Base-by-base conservation (phyloP, 2,113 vertebrate genomes). In the Capreolus pygargus region DNA sequence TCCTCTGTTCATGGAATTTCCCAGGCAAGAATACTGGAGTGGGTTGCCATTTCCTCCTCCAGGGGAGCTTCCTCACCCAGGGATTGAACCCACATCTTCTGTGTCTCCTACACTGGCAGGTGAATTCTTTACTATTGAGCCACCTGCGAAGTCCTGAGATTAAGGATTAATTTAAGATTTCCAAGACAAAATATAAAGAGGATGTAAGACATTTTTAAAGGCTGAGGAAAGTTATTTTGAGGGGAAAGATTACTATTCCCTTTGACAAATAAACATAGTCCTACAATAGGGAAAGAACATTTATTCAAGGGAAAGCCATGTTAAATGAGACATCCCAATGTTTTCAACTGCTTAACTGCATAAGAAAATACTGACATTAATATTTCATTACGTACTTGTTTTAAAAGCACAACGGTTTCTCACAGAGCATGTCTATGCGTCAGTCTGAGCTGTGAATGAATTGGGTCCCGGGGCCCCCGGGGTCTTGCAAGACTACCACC, bases 151-250 rank as follows among this genome's bases (percentile, higher is more conserved):
- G n/a, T n/a, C 74, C 33, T 54, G 61, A 76, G 97, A 88, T 92
- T 39, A 85, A 87, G 93, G 70, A 91, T 19, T 76, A 74, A 50
- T 54, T 91, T 87, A 87, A 13, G 52, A 27, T 90, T 4, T 3
- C 76, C 79, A 76, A 86, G 78, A 86, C 28, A 94, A 93, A 91
- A 93, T 60, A 81, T 39, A 96, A 94, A 89, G 60, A 96, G 91
- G 84, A 61, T 57, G n/a, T 6, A 89, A 86, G 50, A 82, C 43
- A 58, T 82, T 91, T 86, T 64, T 60, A 94, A 87, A 36, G 61
- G 47, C 52, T 47, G 23, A 78, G 89, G 76, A 83, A 16, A 47
- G 86, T 89, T 89, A 95, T 90, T 97, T 94, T 81, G 47, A 81
- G 12, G 58, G 60, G 19, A 97, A 91, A 96, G 47, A 85, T 93